Evolutionary conservation across 2,888 invertebrate genomes (phyloP).

Genomic region (Euphydryas editha): DNA sequence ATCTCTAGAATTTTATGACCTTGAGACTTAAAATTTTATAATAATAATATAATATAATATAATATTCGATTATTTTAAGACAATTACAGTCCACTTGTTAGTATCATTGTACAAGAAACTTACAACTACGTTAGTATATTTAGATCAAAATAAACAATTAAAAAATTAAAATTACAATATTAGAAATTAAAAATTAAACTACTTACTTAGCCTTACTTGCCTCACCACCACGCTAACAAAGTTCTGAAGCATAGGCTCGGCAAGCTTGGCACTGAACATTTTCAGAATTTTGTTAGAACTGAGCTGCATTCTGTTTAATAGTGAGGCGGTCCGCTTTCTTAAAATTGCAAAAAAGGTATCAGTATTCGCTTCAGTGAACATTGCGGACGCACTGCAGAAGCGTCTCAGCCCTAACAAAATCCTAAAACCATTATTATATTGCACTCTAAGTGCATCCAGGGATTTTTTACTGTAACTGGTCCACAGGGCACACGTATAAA

Average conservation of each 20-base stretch:
- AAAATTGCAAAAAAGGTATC: not conserved
- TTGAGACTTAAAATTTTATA: too few species aligned
- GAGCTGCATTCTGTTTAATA: not conserved
- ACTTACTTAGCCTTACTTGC: too few species aligned
- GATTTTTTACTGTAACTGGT: too few species aligned
- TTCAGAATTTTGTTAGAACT: not conserved
- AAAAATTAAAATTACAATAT: too few species aligned
- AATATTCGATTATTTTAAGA: too few species aligned
- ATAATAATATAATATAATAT: not conserved
- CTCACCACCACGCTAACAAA: too few species aligned
- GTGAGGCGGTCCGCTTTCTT: not conserved
- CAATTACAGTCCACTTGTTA: too few species aligned
- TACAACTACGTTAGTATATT: too few species aligned
- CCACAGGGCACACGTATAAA: slow-evolving; percentile 12
- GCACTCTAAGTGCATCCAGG: not conserved
- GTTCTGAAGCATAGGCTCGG: not conserved
- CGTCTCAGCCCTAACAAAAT: slow-evolving; percentile 27
- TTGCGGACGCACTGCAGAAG: slow-evolving; percentile 29
- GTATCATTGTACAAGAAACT: too few species aligned
- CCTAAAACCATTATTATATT: slow-evolving; percentile 32
- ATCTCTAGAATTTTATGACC: too few species aligned
- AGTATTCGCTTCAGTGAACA: slow-evolving; percentile 20
- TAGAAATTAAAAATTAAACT: too few species aligned
- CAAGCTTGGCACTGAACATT: not conserved
- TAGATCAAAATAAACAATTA: too few species aligned